Percentiles rank a stretch among this genome's conserved stretches.
Conservation (phyloP, 30 jellyfish, hydroid and myxozoan genomes). For the Sanderia malayensis region DNA sequence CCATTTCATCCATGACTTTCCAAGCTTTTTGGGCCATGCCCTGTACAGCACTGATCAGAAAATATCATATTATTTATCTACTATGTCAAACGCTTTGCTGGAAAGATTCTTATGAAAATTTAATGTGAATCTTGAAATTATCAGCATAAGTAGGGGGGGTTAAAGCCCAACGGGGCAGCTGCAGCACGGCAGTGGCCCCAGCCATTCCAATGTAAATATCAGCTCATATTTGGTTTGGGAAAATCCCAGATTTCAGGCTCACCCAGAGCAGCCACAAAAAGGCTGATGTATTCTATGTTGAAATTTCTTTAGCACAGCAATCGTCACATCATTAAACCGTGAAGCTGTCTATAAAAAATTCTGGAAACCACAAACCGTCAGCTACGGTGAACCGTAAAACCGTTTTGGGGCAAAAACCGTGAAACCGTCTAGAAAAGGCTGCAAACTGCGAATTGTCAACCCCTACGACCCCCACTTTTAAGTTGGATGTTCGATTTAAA, state of each 20-base stretch:
- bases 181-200: background rate
- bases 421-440: no score
- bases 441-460: no score
- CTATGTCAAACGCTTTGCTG: background rate
- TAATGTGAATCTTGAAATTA: background rate
- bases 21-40: background rate
- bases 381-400: no score
- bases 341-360: background rate
- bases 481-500: background rate
- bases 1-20: no score
- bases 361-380: background rate
- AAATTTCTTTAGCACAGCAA: background rate
- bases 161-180: background rate
- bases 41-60: constrained; percentile 1
- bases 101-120: background rate
- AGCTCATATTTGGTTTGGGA: background rate
- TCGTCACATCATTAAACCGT: background rate
- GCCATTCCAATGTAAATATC: background rate
- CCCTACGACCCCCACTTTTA: background rate
- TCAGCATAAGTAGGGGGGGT: background rate
- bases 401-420: no score
- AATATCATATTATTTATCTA: no score
- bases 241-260: no score
- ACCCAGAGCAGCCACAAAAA: constrained; percentile 3
- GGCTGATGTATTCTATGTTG: background rate